Percentiles rank a stretch among this genome's conserved stretches.
Conservation (phyloP, 2,888 invertebrate species). For the Salticus scenicus region DNA sequence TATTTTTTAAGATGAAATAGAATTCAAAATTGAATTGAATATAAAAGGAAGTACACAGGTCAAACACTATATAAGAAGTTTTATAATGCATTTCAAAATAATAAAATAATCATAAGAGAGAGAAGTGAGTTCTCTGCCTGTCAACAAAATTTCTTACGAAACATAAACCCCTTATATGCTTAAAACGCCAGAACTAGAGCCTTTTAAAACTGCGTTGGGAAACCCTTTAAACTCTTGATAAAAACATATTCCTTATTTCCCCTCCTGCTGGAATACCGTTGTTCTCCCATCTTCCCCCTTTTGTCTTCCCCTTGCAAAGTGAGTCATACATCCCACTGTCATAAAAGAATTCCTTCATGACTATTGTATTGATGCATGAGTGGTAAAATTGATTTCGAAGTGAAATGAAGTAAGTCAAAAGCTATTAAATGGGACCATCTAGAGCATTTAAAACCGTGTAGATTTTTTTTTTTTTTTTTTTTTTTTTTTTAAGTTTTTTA, state of each 20-base stretch:
- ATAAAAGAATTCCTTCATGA: constrained; percentile 19
- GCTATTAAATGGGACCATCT: not conserved
- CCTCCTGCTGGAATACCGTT: not conserved
- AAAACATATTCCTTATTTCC: constrained; percentile 12
- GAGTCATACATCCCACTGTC: constrained; percentile 17
- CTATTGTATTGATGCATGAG: constrained; percentile 17
- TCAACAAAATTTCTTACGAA: not conserved
- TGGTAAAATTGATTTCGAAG: not conserved
- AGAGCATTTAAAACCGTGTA: too few relatives aligned
- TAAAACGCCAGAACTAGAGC: not conserved
- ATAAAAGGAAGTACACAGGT: too few relatives aligned
- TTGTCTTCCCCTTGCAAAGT: not conserved
- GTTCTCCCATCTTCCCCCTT: not conserved
- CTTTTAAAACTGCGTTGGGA: constrained; percentile 2
- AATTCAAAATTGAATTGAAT: too few relatives aligned
- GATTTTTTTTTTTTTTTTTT: too few relatives aligned
- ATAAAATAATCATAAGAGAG: too few relatives aligned
- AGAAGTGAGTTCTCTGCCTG: too few relatives aligned
- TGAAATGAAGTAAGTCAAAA: not conserved
- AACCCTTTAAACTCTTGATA: constrained; percentile 6
- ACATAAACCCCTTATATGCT: not conserved
- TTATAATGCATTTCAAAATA: too few relatives aligned
- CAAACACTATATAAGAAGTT: too few relatives aligned
- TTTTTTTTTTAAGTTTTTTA: too few relatives aligned
- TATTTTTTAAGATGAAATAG: too few relatives aligned